Percentiles rank a stretch among this genome's conserved stretches.
These are phyloP conservation scores for Lasioglossum albipes DNA, from an alignment of 1,140 invertebrate genomes.

Conservation along the genomic window DNA sequence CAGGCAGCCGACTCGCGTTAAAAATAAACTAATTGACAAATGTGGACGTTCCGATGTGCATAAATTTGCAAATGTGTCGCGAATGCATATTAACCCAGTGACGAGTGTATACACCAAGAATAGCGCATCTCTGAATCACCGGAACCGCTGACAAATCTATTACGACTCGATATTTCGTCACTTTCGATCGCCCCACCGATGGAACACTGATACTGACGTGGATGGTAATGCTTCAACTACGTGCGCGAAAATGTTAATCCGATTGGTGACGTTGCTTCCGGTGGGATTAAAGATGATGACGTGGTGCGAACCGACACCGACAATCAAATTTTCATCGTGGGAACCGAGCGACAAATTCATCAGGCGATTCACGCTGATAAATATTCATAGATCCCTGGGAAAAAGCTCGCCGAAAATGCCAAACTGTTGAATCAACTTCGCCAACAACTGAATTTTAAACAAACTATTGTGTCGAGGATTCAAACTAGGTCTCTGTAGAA, in stretches of 20 bases:
- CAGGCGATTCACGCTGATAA: neutral
- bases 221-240: neutral
- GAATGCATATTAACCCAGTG: too few relatives aligned
- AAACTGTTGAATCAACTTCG: too few relatives aligned
- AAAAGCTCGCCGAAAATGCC: neutral
- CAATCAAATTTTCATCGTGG: neutral
- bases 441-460: too few relatives aligned
- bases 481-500: too few relatives aligned
- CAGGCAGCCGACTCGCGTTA: too few relatives aligned
- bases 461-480: too few relatives aligned
- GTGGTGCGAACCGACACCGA: neutral
- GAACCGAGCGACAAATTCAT: neutral
- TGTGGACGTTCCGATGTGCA: too few relatives aligned
- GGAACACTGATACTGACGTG: neutral
- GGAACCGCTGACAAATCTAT: neutral
- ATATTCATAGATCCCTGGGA: neutral
- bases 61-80: too few relatives aligned
- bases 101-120: too few relatives aligned
- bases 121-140: neutral
- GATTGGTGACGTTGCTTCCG: neutral
- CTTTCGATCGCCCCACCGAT: too few relatives aligned
- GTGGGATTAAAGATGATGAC: neutral
- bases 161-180: too few relatives aligned
- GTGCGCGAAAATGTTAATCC: neutral
- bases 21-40: too few relatives aligned